Evolutionary conservation across 2,797 vertebrate genomes (phyloP).

Genomic region (Cyclopterus lumpus): DNA sequence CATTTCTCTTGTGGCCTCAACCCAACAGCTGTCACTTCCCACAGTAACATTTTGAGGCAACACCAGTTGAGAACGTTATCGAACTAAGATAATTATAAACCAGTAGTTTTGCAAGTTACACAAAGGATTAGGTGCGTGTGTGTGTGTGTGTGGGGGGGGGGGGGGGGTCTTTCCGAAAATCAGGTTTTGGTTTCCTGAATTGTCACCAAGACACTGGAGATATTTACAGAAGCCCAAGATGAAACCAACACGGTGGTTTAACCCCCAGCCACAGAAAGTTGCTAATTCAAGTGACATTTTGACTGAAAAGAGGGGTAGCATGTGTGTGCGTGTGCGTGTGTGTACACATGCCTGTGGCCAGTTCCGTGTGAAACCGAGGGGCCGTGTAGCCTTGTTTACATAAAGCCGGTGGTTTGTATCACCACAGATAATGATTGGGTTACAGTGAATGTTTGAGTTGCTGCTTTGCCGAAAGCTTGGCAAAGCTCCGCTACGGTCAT

Average conservation of each 20-base stretch:
- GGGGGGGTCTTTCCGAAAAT: neutral
- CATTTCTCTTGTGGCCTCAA: neutral
- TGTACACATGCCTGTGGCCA: neutral
- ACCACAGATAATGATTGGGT: constrained; percentile 37
- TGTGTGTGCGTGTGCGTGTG: neutral
- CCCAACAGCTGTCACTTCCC: neutral
- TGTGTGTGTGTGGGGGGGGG: too few relatives aligned
- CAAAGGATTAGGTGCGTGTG: neutral
- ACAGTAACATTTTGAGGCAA: neutral
- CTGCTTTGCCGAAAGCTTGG: constrained; percentile 14
- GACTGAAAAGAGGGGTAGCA: neutral
- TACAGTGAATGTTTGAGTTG: constrained; percentile 52
- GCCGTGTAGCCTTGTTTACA: constrained; percentile 55
- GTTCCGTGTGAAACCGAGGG: neutral
- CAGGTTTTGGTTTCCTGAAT: neutral
- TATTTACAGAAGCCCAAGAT: neutral
- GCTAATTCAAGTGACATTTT: neutral
- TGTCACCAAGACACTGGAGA: neutral
- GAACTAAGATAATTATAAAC: neutral
- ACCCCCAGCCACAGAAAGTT: neutral
- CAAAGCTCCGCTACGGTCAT: constrained; percentile 29
- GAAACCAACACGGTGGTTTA: neutral
- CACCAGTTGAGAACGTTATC: neutral
- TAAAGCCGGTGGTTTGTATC: constrained; percentile 47
- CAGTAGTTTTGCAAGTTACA: neutral